Base-by-base conservation (phyloP, 2,888 invertebrate species). In the Erebia epiphron region DNA sequence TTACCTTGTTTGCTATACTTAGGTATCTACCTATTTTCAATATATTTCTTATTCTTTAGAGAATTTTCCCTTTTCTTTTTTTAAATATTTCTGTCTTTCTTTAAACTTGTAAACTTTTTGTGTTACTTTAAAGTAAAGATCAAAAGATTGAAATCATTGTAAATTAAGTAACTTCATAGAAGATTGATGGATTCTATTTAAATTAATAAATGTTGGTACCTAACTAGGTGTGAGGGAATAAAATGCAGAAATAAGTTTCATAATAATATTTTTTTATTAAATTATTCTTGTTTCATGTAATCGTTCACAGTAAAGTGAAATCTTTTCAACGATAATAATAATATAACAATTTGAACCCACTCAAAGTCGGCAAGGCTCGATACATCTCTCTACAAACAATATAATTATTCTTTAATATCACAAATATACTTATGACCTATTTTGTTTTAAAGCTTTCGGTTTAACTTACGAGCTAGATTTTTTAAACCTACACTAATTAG, bases 401-500 rank as follows among this genome's bases (percentile, higher is more conserved):
- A 92, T 90, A 92, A 91, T 87, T 89, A 91, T 91, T 83, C 90
- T 87, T 89, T 92, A 92, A 91, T 92, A 93, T 93, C 92, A 92
- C 93, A 92, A 86, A 87, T 91, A 88, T 86, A 86, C 91, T 92
- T 92, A 91, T 76, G 81, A 83, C 79, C 91, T 93, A 94, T 80
- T 85, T 89, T 90, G 83, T 85, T 93, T 35, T 93, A 93, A 93
- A 93, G 93, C 92, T 93, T 91, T 90, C 83, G 87, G 87, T 90
- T 91, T 87, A 84, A 90, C 91, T 91, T 92, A 92, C 85, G 77
- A 86, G 81, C 92, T 91, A 92, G 41, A 77, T 78, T 82, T 80
- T 83, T 80, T 83, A 82, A 86, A 80, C 83, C 82, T 83, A 83
- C 82, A 80, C 82, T 85, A 83, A 80, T 80, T 77, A 82, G 84